Evolutionary conservation across 2,888 invertebrate genomes (phyloP), one percentile per base, ranked within the genome.

Genomic region (Nomada flava): DNA sequence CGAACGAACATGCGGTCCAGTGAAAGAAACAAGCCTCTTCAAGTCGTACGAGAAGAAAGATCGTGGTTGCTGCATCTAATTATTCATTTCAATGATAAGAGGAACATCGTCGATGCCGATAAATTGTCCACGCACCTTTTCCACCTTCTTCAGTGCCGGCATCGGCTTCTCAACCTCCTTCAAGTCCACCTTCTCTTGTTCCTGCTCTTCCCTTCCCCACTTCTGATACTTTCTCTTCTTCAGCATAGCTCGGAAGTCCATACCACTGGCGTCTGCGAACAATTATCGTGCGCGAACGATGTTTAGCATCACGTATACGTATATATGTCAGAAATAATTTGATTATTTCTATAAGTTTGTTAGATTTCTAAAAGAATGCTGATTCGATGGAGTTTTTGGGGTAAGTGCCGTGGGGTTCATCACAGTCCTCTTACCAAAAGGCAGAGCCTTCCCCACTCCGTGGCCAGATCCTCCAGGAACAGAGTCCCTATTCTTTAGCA

Each of bases 201-300:
- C 98, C 71, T 97, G 97, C 89, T 99, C 97, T 88, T 98, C 97
- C 94, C 97, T 96, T 82, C 96, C 97, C 98, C 98, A 98, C 95
- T 98, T 98, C 91, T 97, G 97, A 94, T 98, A 98, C 94, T 98
- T 98, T 92, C 98, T 96, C 95, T 98, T 99, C 95, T 98, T 99
- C 90, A 99, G 95, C 97, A 99, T 97, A 84, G 98, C 97, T 94
- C 99, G 97, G 97, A 99, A 99, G 95, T 99, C 99, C 97, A 99
- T 98, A 88, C 98, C 98, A 94, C 98, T 98, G 86, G 99, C 96
- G 95, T 98, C 99, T 97, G 36, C 71, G 59, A 65, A 0, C 0
- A 44, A 26, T 0, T 5, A 50, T 13, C 18, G 36, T 1, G 4
- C n/a, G 57, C 2, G 29, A 15, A 18, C 20, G 36, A 7, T 36